These are phyloP conservation scores for Mya arenaria DNA, from an alignment of 1,140 invertebrate genomes.

Conservation along the genomic window DNA sequence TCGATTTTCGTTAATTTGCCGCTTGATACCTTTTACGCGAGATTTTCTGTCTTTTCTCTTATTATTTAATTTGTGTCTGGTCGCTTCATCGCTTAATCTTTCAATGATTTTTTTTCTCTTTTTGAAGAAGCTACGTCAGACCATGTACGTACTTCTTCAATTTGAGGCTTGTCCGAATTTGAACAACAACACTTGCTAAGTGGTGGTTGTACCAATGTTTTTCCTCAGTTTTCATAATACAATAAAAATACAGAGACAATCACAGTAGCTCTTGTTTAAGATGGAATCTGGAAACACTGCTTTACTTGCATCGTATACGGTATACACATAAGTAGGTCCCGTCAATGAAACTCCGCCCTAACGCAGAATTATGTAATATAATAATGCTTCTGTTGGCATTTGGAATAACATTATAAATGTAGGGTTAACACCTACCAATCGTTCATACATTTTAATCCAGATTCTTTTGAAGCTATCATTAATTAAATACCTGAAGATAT, in stretches of 20 bases:
- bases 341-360: neutral
- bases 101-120: conserved; percentile 20
- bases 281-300: neutral
- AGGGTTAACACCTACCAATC: too few relatives aligned
- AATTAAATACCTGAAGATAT: too few relatives aligned
- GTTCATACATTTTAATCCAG: too few relatives aligned
- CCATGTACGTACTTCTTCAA: neutral
- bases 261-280: too few relatives aligned
- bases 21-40: conserved; percentile 13
- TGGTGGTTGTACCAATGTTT: neutral
- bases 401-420: too few relatives aligned
- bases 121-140: conserved; percentile 1
- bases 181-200: neutral
- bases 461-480: too few relatives aligned
- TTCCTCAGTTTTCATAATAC: neutral
- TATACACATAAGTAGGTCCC: neutral
- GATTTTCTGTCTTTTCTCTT: conserved; percentile 15
- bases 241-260: too few relatives aligned
- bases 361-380: neutral
- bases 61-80: neutral
- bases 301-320: conserved; percentile 8
- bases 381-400: too few relatives aligned
- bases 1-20: conserved; percentile 14
- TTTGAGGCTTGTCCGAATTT: neutral
- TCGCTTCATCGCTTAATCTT: neutral